A percentile compares a stretch with the other conserved stretches of the same genome.
These are phyloP conservation scores for Orchestes rusci DNA, from an alignment of 2,888 invertebrate genomes.

Conservation along the genomic window DNA sequence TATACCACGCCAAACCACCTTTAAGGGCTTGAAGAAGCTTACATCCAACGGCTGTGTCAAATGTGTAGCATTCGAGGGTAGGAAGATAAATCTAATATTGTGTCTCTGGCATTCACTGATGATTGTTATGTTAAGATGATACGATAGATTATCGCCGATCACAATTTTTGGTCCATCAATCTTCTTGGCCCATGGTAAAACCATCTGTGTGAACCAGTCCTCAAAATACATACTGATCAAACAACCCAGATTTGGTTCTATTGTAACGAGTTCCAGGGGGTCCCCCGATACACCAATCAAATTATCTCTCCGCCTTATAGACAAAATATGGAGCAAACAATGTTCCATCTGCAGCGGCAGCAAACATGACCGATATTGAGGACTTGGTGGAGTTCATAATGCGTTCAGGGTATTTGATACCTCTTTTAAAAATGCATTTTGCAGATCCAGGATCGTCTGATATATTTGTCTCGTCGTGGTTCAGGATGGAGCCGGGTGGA, in stretches of 20 bases:
- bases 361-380: slow-evolving; percentile 23
- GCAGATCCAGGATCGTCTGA: slow-evolving; percentile 7
- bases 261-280: no score
- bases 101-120: not conserved
- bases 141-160: slow-evolving; percentile 29
- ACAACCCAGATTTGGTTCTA: no score
- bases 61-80: not conserved
- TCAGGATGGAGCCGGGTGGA: slow-evolving; percentile 26
- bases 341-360: slow-evolving; percentile 7
- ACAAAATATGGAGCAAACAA: slow-evolving; percentile 19
- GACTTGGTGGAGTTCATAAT: slow-evolving; percentile 13
- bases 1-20: not conserved
- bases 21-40: not conserved
- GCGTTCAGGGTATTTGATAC: slow-evolving; percentile 13
- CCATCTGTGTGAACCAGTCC: slow-evolving; percentile 23
- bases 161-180: slow-evolving; percentile 27
- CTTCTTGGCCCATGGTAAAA: slow-evolving; percentile 28
- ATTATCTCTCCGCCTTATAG: slow-evolving; percentile 33
- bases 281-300: slow-evolving; percentile 31
- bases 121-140: slow-evolving; percentile 13
- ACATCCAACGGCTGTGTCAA: slow-evolving; percentile 3
- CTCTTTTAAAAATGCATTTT: slow-evolving; percentile 12
- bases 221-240: no score
- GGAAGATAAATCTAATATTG: not conserved
- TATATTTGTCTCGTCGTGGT: slow-evolving; percentile 28